Base-by-base conservation (phyloP, 1,140 invertebrate genomes). In the Scaptomyza hsui region DNA sequence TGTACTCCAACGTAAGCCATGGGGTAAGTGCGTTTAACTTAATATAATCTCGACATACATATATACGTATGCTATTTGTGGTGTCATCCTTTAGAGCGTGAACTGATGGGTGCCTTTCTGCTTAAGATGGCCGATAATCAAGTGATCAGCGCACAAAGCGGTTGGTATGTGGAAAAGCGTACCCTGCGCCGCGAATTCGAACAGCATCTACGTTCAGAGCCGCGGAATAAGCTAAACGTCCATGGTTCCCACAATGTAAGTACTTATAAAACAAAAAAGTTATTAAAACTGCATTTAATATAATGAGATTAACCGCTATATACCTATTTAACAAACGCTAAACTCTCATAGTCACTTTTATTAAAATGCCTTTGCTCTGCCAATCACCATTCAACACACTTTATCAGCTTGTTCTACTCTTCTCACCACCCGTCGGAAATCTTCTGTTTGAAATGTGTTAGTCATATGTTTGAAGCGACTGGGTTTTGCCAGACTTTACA, bases 91-190 rank as follows among this genome's bases (percentile, higher is more conserved):
- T 26, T 44, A 90, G 89, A 90, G 37, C 80, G 82, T 6, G 79
- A 90, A 42, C 53, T 85, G 4, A 69, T 90, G 41, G 89, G 89
- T 1, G 44, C 19, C n/a, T 90, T 90, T 64, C 47, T 90, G 32
- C 41, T 90, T n/a, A 52, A 74, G 10, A 71, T 90, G 71, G 59
- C 75, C 18, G 63, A 72, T 1, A 57, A 44, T 1, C 72, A 89
- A 42, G 55, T 78, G 68, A 57, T 81, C 42, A 64, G 47, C n/a
- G 79, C 79, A 1, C 55, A 65, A 0, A 60, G 37, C 10, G 60
- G 51, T 24, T 90, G 89, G 89, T 71, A 57, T 16, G 75, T 85
- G 52, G 74, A 81, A 7, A 90, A 90, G 56, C 10, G 12, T 0
- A 55, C 21, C 12, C 12, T 85, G 63, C 69, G 79, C 1, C 37